These are phyloP conservation scores for Xiphophorus birchmanni DNA, from an alignment of 2,797 vertebrate species.

Conservation along the genomic window DNA sequence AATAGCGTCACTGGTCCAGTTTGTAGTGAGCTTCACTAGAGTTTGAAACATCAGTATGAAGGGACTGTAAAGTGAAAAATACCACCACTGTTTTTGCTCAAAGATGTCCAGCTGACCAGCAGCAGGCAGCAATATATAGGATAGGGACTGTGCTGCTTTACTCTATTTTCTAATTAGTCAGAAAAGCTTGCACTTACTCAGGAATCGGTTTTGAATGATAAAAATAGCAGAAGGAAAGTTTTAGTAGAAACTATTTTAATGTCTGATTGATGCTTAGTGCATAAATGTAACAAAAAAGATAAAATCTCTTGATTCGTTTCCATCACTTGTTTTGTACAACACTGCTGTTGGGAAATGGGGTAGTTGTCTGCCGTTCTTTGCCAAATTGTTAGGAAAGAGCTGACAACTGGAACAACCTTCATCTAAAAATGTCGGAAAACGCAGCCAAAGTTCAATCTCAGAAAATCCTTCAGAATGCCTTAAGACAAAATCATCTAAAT, in stretches of 20 bases:
- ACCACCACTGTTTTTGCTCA: background rate
- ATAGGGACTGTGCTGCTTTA: background rate
- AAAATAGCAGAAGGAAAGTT: background rate
- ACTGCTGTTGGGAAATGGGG: background rate
- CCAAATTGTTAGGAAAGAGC: background rate
- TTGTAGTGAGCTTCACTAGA: background rate
- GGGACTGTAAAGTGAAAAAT: background rate
- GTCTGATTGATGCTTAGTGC: background rate
- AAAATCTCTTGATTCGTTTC: background rate
- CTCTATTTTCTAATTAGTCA: background rate
- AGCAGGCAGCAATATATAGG: too few relatives aligned
- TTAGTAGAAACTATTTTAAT: background rate
- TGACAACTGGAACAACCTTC: background rate
- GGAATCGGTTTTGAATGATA: background rate
- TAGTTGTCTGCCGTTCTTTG: background rate
- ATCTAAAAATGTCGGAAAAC: background rate
- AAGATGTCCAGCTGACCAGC: background rate
- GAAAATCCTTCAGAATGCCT: background rate
- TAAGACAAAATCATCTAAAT: background rate
- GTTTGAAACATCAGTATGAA: background rate
- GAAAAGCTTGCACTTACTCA: background rate
- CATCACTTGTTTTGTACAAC: background rate
- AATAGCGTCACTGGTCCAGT: background rate
- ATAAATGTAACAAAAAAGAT: background rate
- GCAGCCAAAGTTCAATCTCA: background rate